Conservation (phyloP, 2,797 vertebrate genomes). For the Emydoidea blandingii region DNA sequence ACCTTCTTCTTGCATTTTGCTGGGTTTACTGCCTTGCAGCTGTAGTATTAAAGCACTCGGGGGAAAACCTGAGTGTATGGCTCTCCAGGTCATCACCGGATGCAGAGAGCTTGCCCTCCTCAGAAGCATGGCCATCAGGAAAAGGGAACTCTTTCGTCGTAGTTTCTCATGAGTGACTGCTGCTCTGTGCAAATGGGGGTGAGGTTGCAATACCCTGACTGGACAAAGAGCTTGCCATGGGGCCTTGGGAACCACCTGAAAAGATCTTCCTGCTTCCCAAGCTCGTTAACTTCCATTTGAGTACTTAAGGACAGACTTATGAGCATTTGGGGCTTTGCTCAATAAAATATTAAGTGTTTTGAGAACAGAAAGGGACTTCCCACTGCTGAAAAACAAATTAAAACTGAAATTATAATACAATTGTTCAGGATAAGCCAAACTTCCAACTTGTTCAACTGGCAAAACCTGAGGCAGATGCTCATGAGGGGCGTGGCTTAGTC, state of each 20-base stretch:
- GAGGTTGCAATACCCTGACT: background rate
- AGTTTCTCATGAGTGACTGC: background rate
- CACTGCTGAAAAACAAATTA: background rate
- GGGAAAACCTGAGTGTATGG: background rate
- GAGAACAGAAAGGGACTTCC: background rate
- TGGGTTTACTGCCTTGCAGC: too few relatives aligned
- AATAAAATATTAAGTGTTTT: conserved; percentile 13
- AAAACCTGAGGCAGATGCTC: background rate
- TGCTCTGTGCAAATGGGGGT: background rate
- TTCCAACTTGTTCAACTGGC: background rate
- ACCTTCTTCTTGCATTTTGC: too few relatives aligned
- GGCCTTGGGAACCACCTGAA: background rate
- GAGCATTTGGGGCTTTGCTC: conserved; percentile 21
- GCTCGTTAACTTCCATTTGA: background rate
- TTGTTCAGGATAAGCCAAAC: background rate
- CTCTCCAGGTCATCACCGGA: background rate
- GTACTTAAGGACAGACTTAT: background rate
- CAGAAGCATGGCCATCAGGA: background rate
- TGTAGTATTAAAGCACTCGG: background rate
- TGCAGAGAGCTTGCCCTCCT: too few relatives aligned
- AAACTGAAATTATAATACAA: background rate
- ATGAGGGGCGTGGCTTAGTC: background rate
- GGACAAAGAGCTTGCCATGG: background rate
- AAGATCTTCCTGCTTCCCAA: background rate
- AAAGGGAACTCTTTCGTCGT: background rate